Evolutionary conservation across 1,140 invertebrate genomes (phyloP).

Genomic region (Drosophila bipectinata): DNA sequence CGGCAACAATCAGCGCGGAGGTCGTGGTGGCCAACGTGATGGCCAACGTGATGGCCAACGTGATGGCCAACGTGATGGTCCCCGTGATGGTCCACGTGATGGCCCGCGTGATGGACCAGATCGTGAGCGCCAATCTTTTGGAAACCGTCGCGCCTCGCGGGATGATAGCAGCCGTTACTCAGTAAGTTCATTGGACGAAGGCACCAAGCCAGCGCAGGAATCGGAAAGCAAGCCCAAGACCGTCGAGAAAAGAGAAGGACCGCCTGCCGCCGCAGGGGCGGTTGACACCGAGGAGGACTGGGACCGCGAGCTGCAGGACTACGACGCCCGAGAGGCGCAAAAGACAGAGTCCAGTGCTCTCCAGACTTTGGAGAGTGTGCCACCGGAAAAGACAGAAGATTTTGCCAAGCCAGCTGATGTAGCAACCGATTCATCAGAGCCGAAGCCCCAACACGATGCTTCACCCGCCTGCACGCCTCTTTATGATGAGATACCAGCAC

Average conservation of each 20-base stretch:
- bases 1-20: slow-evolving; percentile 66
- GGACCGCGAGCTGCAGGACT: slow-evolving; percentile 77
- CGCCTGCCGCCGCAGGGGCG: neutral
- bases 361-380: neutral
- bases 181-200: slow-evolving; percentile 58
- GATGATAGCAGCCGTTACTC: slow-evolving; percentile 66
- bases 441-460: slow-evolving; percentile 38
- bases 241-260: neutral
- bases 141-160: slow-evolving; percentile 62
- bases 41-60: slow-evolving; percentile 66
- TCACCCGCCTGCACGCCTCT: slow-evolving; percentile 69
- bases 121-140: slow-evolving; percentile 54
- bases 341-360: slow-evolving; percentile 31
- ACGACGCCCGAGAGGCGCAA: slow-evolving; percentile 66
- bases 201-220: slow-evolving; percentile 27
- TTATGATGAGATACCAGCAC: slow-evolving; percentile 72
- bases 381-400: slow-evolving; percentile 6
- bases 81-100: slow-evolving; percentile 56
- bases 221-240: slow-evolving; percentile 20
- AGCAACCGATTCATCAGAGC: slow-evolving; percentile 9
- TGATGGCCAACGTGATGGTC: slow-evolving; percentile 59
- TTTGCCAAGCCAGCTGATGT: slow-evolving; percentile 37
- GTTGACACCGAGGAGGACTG: slow-evolving; percentile 80
- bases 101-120: slow-evolving; percentile 64
- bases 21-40: slow-evolving; percentile 69